A percentile compares a stretch with the other conserved stretches of the same genome.
phyloP scores from a whole-genome alignment of 2,888 invertebrate genomes.

The Pseudococcus longispinus region DNA sequence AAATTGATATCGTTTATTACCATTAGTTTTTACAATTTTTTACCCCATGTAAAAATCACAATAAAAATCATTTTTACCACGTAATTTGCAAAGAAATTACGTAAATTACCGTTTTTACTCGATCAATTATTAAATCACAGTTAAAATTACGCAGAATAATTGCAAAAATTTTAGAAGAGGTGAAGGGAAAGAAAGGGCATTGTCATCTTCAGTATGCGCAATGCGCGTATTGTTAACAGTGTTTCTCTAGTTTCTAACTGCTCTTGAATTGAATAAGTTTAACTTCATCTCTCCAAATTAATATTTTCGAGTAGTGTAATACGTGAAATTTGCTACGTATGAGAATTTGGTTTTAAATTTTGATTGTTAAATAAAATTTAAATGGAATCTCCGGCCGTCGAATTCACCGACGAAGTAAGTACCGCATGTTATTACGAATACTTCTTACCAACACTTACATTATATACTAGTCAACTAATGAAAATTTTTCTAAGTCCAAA shows the following conservation, averaged over 20 bases:
- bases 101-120: not conserved
- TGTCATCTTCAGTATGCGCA: conserved; percentile 25
- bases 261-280: conserved; percentile 27
- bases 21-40: no score
- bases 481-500: conserved; percentile 81
- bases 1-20: no score
- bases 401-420: conserved; percentile 46
- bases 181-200: conserved; percentile 8
- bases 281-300: conserved; percentile 13
- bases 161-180: not conserved
- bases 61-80: not conserved
- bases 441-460: not conserved
- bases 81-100: not conserved
- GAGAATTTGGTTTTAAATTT: not conserved
- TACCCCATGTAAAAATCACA: not conserved
- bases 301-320: conserved; percentile 11
- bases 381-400: conserved; percentile 47
- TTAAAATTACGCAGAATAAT: not conserved
- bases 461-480: not conserved
- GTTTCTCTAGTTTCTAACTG: conserved; percentile 36
- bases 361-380: not conserved
- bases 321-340: conserved; percentile 50
- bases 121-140: not conserved
- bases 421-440: not conserved
- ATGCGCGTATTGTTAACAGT: conserved; percentile 34